Base-by-base conservation (phyloP, 2,888 invertebrate genomes). In the Acheta domesticus region DNA sequence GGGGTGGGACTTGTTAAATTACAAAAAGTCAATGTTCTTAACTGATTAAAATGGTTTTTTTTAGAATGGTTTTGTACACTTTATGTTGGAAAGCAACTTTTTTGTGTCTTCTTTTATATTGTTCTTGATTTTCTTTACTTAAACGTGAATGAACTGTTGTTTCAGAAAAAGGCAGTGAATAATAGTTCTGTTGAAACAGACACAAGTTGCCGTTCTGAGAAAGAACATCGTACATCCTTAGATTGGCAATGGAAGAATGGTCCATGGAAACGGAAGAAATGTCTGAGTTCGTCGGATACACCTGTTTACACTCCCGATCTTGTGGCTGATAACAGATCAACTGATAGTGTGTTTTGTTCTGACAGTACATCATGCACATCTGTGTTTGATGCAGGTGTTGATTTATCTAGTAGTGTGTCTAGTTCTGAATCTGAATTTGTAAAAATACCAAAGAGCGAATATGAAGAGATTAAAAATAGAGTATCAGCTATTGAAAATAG, bases 391-490 rank as follows among this genome's bases (percentile, higher is more conserved):
- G 14, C 49, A 75, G 78, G 74, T 78, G 78, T 78, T 21, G 77
- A 80, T n/a, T n/a, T 62, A 19, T 62, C 62, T n/a, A 49, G 16
- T 48, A n/a, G 12, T 49, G 14, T 48, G 62, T 74, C 79, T 4
- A 75, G 73, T 20, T 48, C 48, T 50, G 73, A 76, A 20, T 86
- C 89, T 84, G 92, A 93, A 84, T 93, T 92, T 84, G 92, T 94
- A 5, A 89, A 91, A 83, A 92, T 93, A 83, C 90, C 93, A 4
- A 93, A 93, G 86, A 91, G 89, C 80, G 93, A 94, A 86, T 94
- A 93, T 83, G 93, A 94, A 85, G 93, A 92, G 83, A 93, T 94
- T 77, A 93, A 93, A 85, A 92, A 89, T 84, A 88, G 93, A 84
- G 92, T 94, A 14, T 91, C 91, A 0, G 92, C 92, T 11, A 93